Percentiles rank a stretch among this genome's conserved stretches.
Conservation (phyloP, 2,113 vertebrate species). For the Oceanites oceanicus region DNA sequence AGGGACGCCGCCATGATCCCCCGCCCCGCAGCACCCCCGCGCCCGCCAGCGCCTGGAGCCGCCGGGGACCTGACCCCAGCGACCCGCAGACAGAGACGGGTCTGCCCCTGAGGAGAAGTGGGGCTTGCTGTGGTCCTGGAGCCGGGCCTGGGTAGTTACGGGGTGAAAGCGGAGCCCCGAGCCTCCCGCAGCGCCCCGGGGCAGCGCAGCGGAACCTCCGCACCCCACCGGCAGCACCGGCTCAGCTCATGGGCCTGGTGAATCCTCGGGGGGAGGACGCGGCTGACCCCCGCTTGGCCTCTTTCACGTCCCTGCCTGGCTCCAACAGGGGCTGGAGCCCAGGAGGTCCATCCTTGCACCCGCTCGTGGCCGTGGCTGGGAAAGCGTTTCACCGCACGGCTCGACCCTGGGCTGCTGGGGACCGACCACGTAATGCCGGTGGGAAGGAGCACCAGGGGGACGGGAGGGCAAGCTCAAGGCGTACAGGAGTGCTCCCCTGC, state of each 20-base stretch:
- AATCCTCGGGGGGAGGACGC: neutral
- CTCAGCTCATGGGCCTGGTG: neutral
- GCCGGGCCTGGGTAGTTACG: neutral
- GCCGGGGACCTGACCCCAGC: too few species aligned
- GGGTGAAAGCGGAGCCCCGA: neutral
- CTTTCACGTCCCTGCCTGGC: neutral
- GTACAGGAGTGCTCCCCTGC: neutral
- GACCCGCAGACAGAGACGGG: neutral
- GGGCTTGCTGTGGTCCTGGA: neutral
- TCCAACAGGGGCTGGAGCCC: neutral
- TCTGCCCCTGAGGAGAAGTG: neutral
- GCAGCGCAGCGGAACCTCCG: neutral
- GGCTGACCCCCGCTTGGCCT: neutral
- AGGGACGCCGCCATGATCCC: neutral
- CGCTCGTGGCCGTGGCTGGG: fast-evolving
- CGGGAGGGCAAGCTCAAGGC: neutral
- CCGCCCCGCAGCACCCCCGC: neutral
- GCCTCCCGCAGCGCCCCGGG: neutral
- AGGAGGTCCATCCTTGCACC: neutral
- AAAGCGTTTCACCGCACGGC: neutral
- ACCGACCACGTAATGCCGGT: neutral
- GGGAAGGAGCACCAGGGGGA: neutral
- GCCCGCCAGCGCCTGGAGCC: neutral
- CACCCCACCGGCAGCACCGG: fast-evolving
- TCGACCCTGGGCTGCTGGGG: neutral